phyloP scores from a whole-genome alignment of 1,140 invertebrate species.

The Neocloeon triangulifer region DNA sequence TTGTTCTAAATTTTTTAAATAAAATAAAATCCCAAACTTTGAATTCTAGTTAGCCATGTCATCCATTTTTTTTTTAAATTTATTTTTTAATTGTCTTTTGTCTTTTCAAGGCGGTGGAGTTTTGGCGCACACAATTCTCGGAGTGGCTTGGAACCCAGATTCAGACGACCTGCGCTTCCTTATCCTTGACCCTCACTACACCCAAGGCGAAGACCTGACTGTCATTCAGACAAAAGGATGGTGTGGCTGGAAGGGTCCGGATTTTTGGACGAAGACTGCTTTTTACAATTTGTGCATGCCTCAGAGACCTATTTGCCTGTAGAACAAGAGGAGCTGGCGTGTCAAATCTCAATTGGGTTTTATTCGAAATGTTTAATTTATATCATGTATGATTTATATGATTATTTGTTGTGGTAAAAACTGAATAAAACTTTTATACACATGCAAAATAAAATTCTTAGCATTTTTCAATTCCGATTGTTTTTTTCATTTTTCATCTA shows the following conservation, averaged over 20 bases:
- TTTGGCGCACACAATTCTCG: constrained; percentile 92
- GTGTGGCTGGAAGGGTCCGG: constrained; percentile 79
- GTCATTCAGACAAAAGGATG: constrained; percentile 61
- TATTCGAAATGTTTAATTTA: too few relatives aligned
- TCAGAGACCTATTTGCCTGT: constrained; percentile 32
- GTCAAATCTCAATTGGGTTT: too few relatives aligned
- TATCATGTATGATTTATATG: too few relatives aligned
- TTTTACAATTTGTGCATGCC: constrained; percentile 94
- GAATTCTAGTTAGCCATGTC: too few relatives aligned
- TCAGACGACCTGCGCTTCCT: constrained; percentile 65
- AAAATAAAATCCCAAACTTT: too few relatives aligned
- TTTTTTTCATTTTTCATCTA: too few relatives aligned
- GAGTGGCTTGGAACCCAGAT: constrained; percentile 63
- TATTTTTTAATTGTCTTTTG: constrained; percentile 8
- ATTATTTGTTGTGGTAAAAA: too few relatives aligned
- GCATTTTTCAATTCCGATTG: too few relatives aligned
- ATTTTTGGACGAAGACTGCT: constrained; percentile 79
- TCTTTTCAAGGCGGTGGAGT: constrained; percentile 68
- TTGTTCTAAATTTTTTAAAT: too few relatives aligned
- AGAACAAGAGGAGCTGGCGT: too few relatives aligned
- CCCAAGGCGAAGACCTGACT: constrained; percentile 50
- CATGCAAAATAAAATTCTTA: too few relatives aligned
- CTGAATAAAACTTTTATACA: too few relatives aligned
- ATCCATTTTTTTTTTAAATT: constrained; percentile 2
- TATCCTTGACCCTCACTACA: constrained; percentile 96